A percentile compares a stretch with the other conserved stretches of the same genome.
phyloP scores from a whole-genome alignment of 2,113 vertebrate species.

The Phrynocephalus versicolor region DNA sequence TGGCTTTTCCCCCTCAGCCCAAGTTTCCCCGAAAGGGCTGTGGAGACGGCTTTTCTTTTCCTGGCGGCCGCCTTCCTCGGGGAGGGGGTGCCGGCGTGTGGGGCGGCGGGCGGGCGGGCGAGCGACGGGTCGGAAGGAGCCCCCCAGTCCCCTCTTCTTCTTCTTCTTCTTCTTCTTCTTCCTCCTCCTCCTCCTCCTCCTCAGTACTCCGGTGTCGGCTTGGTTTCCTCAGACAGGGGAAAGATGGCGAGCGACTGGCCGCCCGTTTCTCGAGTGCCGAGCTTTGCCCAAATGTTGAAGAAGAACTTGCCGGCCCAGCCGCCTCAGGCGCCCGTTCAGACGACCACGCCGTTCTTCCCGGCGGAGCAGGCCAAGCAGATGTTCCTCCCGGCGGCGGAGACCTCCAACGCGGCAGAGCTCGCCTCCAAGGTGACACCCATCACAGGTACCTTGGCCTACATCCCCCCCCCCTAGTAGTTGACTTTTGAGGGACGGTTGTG shows the following conservation, averaged over 20 bases:
- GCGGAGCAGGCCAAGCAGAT: background rate
- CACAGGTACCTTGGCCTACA: constrained; percentile 57
- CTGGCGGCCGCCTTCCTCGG: too few relatives aligned
- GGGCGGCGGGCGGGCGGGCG: background rate
- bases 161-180: background rate
- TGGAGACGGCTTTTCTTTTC: too few relatives aligned
- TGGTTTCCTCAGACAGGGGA: constrained; percentile 4
- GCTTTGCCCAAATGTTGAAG: constrained; percentile 53
- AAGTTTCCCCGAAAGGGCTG: too few relatives aligned
- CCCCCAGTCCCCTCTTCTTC: too few relatives aligned
- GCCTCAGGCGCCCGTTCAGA: accelerated
- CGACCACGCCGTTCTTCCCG: accelerated
- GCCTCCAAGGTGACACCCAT: constrained; percentile 31
- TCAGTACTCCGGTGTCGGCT: background rate
- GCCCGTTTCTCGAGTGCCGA: constrained; percentile 35
- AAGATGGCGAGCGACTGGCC: constrained; percentile 57
- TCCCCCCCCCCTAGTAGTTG: background rate
- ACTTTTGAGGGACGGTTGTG: too few relatives aligned
- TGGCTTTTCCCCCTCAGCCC: too few relatives aligned
- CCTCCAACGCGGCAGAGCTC: background rate
- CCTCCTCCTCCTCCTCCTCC: accelerated
- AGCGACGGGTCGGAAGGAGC: too few relatives aligned
- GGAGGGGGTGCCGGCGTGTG: too few relatives aligned
- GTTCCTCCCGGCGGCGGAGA: background rate
- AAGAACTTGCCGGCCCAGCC: constrained; percentile 27